Percentiles rank a stretch among this genome's conserved stretches.
Evolutionary conservation across 2,113 vertebrate species (phyloP).

Genomic region (Macheiramphus alcinus): DNA sequence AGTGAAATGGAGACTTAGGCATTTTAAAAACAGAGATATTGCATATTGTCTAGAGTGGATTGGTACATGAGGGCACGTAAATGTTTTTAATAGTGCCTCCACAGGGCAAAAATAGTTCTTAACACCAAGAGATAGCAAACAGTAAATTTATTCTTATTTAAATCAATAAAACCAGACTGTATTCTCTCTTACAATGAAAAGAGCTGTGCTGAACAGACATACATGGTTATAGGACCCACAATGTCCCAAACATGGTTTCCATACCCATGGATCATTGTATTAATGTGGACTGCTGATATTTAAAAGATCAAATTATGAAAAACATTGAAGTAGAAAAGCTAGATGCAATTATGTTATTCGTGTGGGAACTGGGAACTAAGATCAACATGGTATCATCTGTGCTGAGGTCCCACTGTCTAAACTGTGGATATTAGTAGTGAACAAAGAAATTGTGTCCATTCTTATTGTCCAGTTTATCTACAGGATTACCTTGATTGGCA

Average conservation of each 20-base stretch:
- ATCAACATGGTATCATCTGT: background rate
- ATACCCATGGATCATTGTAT: background rate
- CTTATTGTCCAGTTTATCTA: slow-evolving; percentile 26
- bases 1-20: background rate
- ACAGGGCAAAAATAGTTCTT: background rate
- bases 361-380: slow-evolving; percentile 26
- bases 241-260: background rate
- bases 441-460: slow-evolving; percentile 8
- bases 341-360: background rate
- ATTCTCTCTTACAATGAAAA: slow-evolving; percentile 28
- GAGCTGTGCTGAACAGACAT: background rate
- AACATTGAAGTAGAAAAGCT: background rate
- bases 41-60: background rate
- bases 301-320: slow-evolving; percentile 46
- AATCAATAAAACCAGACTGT: slow-evolving; percentile 33
- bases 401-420: slow-evolving; percentile 8
- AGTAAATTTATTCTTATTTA: slow-evolving; percentile 27
- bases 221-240: background rate
- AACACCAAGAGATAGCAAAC: background rate
- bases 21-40: background rate
- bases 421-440: slow-evolving; percentile 14
- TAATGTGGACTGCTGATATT: background rate
- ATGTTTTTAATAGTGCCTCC: background rate
- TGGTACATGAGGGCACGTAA: background rate
- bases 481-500: slow-evolving; percentile 35